Conservation (phyloP, 2,113 vertebrate genomes). For the Stigmatopora argus region DNA sequence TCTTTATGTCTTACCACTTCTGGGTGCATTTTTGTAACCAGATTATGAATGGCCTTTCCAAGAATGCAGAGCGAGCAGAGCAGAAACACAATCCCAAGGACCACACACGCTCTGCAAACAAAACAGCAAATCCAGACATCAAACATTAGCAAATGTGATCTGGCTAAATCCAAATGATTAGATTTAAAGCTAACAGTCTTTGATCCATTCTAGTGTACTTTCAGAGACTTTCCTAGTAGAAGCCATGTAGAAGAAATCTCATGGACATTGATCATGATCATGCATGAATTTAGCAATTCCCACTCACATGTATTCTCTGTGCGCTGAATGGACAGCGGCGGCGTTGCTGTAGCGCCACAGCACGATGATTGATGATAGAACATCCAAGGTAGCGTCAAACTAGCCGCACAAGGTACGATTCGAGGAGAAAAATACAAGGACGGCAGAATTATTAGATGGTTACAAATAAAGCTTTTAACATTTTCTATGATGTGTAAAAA, state of each 20-base stretch:
- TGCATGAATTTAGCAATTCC: neutral
- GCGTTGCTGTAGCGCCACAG: slow-evolving; percentile 98
- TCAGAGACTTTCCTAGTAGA: neutral
- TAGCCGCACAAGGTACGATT: slow-evolving; percentile 52
- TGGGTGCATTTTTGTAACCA: slow-evolving; percentile 83
- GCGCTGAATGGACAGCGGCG: slow-evolving; percentile 92
- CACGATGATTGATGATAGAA: slow-evolving; percentile 91
- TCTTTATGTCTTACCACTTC: slow-evolving; percentile 84
- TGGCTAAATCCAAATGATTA: neutral
- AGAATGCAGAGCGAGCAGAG: slow-evolving; percentile 93
- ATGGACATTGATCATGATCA: neutral
- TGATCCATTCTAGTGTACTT: neutral
- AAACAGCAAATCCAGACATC: slow-evolving; percentile 23
- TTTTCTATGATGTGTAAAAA: neutral
- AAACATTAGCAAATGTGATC: neutral
- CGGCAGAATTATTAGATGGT: neutral
- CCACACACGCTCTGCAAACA: slow-evolving; percentile 84
- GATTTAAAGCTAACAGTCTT: neutral
- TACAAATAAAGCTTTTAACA: neutral
- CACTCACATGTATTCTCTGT: slow-evolving; percentile 97
- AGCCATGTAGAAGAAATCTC: neutral
- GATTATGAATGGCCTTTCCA: slow-evolving; percentile 93
- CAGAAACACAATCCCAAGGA: slow-evolving; percentile 89
- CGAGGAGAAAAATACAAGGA: neutral
- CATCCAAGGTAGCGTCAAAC: slow-evolving; percentile 94